These are phyloP conservation scores for Merops nubicus DNA, from an alignment of 2,113 vertebrate species.

Conservation along the genomic window DNA sequence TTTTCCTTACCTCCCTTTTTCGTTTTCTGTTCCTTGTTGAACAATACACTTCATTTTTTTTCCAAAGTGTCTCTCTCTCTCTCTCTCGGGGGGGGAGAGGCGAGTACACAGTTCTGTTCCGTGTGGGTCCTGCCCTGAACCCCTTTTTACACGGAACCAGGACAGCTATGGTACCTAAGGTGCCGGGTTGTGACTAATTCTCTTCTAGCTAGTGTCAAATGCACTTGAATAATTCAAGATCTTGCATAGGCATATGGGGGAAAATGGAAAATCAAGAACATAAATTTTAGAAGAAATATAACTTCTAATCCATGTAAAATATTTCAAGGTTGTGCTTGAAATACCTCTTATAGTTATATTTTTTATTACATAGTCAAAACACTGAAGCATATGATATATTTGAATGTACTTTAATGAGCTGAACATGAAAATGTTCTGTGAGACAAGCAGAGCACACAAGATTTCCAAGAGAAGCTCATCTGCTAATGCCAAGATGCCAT, in stretches of 20 bases:
- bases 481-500: neutral
- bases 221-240: neutral
- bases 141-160: too few relatives aligned
- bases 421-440: neutral
- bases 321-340: neutral
- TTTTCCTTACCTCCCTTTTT: too few relatives aligned
- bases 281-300: neutral
- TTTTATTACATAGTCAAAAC: neutral
- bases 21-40: too few relatives aligned
- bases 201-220: neutral
- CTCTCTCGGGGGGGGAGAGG: too few relatives aligned
- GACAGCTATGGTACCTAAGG: too few relatives aligned
- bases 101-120: too few relatives aligned
- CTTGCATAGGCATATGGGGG: rapidly evolving
- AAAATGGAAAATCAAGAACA: neutral
- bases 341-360: neutral
- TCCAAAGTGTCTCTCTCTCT: too few relatives aligned
- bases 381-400: neutral
- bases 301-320: neutral
- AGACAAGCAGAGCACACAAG: neutral
- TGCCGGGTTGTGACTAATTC: neutral
- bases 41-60: too few relatives aligned
- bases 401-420: neutral
- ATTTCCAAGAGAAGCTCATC: neutral
- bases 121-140: too few relatives aligned